Evolutionary conservation across 92 coral and sea anemone genomes (phyloP).

Genomic region (Porites rus): DNA sequence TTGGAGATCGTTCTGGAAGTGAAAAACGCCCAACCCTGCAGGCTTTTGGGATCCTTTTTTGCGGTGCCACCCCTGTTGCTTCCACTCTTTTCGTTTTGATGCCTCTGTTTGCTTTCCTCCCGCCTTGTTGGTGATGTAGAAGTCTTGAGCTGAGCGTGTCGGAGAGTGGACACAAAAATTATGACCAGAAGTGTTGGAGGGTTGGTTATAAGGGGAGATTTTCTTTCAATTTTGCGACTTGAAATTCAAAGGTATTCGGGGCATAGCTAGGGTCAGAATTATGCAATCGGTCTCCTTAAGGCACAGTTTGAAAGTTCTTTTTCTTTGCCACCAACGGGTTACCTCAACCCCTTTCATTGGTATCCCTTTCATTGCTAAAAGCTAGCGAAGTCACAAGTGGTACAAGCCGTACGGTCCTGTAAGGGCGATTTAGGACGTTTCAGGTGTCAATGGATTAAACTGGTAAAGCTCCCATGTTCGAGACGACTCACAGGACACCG

Average conservation of each 20-base stretch:
- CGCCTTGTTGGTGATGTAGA: conserved; percentile 8
- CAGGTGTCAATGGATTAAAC: conserved; percentile 6
- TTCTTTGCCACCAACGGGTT: not conserved
- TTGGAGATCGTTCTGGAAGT: not conserved
- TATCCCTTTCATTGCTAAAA: not conserved
- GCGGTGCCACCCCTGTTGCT: too few species aligned
- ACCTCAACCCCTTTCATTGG: not conserved
- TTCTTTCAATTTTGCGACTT: conserved; percentile 1
- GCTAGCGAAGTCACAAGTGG: not conserved
- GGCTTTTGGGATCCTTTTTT: not conserved
- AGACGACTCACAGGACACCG: not conserved
- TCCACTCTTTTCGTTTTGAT: not conserved
- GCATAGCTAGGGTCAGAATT: not conserved
- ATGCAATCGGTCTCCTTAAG: not conserved
- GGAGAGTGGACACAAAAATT: not conserved
- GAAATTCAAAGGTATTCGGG: conserved; percentile 7
- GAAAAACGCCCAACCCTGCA: not conserved
- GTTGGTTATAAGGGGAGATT: not conserved
- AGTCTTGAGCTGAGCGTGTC: conserved; percentile 2
- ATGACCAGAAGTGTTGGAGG: conserved; percentile 4
- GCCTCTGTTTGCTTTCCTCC: conserved; percentile 3
- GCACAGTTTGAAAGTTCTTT: not conserved
- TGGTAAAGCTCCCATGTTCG: not conserved
- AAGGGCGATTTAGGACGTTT: conserved; percentile 2
- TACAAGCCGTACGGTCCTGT: not conserved